phyloP scores from a whole-genome alignment of 1,140 invertebrate genomes.

The Temnothorax longispinosus region DNA sequence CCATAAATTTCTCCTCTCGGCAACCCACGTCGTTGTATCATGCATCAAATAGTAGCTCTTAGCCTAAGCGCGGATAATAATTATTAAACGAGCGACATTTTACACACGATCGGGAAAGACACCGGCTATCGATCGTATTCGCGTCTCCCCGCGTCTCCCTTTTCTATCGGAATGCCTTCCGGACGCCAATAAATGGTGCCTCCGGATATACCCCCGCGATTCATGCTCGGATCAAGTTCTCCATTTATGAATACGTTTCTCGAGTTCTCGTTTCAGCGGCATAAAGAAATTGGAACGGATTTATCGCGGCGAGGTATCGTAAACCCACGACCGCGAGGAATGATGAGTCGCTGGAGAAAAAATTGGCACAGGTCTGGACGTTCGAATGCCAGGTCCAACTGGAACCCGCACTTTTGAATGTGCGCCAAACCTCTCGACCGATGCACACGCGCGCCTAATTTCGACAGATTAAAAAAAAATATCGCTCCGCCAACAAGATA shows the following conservation, averaged over 20 bases:
- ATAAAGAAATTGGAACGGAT: conserved; percentile 26
- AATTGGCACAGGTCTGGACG: not conserved
- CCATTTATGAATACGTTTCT: conserved; percentile 26
- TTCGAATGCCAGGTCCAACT: conserved; percentile 3
- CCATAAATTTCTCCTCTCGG: not conserved
- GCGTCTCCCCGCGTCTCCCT: not conserved
- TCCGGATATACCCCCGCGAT: not conserved
- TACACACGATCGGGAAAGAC: not conserved
- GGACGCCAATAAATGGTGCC: not conserved
- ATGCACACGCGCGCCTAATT: conserved; percentile 9
- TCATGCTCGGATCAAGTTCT: conserved; percentile 16
- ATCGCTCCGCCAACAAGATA: not conserved
- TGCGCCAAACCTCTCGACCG: conserved; percentile 20
- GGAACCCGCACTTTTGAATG: conserved; percentile 33
- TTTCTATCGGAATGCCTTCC: not conserved
- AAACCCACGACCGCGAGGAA: not conserved
- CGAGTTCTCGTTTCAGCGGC: conserved; percentile 15
- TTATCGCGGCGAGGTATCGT: conserved; percentile 24
- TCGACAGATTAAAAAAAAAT: conserved; percentile 8
- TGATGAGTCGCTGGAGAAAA: conserved; percentile 18
- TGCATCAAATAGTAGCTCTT: conserved; percentile 46
- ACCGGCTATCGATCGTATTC: conserved; percentile 13
- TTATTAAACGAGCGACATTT: conserved; percentile 20
- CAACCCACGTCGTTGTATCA: not conserved
- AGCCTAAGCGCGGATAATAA: conserved; percentile 14